Evolutionary conservation across 2,113 vertebrate species (phyloP).

Genomic region (Gallinago jamesoni): DNA sequence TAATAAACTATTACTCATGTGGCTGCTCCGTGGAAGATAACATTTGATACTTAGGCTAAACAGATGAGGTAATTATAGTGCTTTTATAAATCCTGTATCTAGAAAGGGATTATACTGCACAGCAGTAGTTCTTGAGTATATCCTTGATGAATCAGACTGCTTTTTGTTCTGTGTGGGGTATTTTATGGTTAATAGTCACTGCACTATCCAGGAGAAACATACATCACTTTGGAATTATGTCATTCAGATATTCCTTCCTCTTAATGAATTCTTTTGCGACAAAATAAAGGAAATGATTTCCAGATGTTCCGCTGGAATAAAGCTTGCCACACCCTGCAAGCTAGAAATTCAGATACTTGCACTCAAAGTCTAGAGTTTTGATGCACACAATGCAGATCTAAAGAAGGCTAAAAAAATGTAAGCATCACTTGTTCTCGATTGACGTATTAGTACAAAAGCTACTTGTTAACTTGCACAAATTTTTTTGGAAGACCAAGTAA

Average conservation of each 20-base stretch:
- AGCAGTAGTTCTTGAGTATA: neutral
- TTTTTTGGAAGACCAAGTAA: neutral
- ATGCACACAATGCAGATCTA: neutral
- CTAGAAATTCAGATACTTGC: neutral
- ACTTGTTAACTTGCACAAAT: neutral
- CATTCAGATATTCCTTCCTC: neutral
- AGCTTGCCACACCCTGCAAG: neutral
- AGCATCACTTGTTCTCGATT: neutral
- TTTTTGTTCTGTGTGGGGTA: neutral
- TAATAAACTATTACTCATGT: neutral
- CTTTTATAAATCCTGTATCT: neutral
- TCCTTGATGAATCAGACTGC: neutral
- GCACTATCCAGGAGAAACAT: neutral
- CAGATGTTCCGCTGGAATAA: slow-evolving; percentile 29
- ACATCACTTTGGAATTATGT: neutral
- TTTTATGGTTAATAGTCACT: neutral
- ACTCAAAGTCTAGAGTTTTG: neutral
- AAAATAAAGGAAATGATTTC: neutral
- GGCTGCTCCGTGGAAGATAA: neutral
- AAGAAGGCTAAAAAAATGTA: neutral
- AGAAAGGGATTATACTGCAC: neutral
- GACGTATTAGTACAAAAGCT: neutral
- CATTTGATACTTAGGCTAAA: neutral
- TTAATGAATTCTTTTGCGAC: slow-evolving; percentile 2
- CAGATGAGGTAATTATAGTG: neutral